Base-by-base conservation (phyloP, 2,888 invertebrate species). In the Clusia tigrina region DNA sequence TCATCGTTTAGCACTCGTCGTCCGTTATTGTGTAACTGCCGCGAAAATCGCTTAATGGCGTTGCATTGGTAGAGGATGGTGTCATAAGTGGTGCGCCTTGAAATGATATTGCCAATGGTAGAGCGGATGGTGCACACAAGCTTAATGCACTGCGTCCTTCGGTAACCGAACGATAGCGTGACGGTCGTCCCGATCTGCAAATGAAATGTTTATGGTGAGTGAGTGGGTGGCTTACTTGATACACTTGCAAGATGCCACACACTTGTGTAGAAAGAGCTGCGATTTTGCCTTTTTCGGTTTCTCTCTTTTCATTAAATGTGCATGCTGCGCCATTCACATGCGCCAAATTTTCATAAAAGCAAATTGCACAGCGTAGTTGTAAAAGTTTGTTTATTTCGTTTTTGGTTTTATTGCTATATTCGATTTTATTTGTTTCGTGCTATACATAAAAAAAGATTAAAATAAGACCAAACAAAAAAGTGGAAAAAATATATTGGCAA, bases 61-160 rank as follows among this genome's bases (percentile, higher is more conserved):
- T 83, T 61, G 76, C 77, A 72, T 80, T 81, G 48, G 80, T 62
- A 18, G 81, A 76, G 37, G 83, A 80, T 68, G 74, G 83, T 74
- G 81, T 80, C 80, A 80, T 81, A 71, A 77, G 77, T 66, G 78
- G 83, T 67, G 90, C 88, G 5, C 90, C 90, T 75, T 91, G 89
- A 58, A 92, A 86, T 67, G 91, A 91, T 78, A 92, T 90, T 66
- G 92, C 91, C 71, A 92, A 79, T 0, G 92, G 92, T 15, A 92
- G 83, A 1, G 91, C 89, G 22, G 91, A 90, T 18, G 90, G 87
- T 2, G 90, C 90, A 76, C 91, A 91, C 10, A 91, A 84, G 74
- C 90, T 90, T 2, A 90, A 87, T 0, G 91, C 89, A 15, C 91
- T 88, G 2, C 91, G 86, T 12, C 88, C 88, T 53, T 91, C 90